Base-by-base conservation (phyloP, 1,140 invertebrate genomes). In the Neodiprion fabricii region DNA sequence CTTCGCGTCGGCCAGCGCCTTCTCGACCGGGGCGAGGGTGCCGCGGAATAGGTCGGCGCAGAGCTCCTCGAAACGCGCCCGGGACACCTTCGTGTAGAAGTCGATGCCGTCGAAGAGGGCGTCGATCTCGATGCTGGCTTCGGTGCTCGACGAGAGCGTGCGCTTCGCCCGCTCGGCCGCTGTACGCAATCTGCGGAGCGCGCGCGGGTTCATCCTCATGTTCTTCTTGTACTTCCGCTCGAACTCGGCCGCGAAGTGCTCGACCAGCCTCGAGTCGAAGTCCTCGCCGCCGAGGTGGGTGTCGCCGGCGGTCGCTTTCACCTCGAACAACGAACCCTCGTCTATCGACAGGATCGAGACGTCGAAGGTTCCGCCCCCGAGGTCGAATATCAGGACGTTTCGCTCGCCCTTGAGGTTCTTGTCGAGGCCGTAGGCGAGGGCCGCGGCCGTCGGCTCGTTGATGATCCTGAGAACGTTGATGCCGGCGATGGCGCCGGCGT, bases 401-500 rank as follows among this genome's bases (percentile, higher is more conserved):
- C 84, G 78, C 75, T 91, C 92, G 7, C 95, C 95, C 89, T 92
- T 90, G 2, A 94, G 85, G 78, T 95, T 94, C 83, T 95, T 96
- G 81, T 96, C 94, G 11, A 96, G 85, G 23, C 95, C 95, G 81
- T 96, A 96, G 48, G 95, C 95, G n/a, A 96, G 83, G 23, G 95
- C 95, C 2, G 95, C 95, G 14, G 94, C 94, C 1, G 94, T 96
- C 0, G 93, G 92, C 82, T 83, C 95, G 90, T 91, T 95, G 79
- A 96, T 95, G 73, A 96, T 95, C 76, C 95, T 88, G n/a, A 96
- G 85, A 14, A 96, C 94, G 82, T 95, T 96, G 2, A 94, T 88
- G 23, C 89, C 90, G 28, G 89, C 89, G 66, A 90, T 91, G 79
- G 90, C 91, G 80, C 91, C 92, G 28, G 91, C 91, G 81, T 92